phyloP scores from a whole-genome alignment of 2,797 vertebrate species.

The Eulemur mongoz region DNA sequence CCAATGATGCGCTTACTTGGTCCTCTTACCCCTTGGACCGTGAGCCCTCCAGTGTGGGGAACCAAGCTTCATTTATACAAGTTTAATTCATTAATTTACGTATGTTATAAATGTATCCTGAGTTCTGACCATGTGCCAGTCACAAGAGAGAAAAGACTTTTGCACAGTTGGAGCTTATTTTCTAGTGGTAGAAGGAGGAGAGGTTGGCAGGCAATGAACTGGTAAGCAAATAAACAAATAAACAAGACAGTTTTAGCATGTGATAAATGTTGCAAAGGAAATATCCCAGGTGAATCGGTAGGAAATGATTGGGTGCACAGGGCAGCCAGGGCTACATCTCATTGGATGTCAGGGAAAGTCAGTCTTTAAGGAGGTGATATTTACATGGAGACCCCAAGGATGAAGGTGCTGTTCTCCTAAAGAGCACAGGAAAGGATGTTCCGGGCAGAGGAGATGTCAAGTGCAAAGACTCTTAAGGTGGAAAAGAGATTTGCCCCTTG shows the following conservation, averaged over 20 bases:
- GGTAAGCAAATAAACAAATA: background rate
- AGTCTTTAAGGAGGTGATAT: background rate
- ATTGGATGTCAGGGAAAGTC: background rate
- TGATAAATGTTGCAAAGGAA: background rate
- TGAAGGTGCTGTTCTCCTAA: background rate
- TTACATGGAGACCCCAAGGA: background rate
- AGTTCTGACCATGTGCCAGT: background rate
- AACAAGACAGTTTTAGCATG: background rate
- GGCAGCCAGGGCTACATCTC: background rate
- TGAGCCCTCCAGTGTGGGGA: background rate
- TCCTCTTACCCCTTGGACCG: background rate
- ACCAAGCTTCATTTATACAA: background rate
- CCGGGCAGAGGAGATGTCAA: background rate
- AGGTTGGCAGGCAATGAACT: background rate
- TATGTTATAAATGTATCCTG: background rate
- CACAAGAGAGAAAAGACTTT: background rate
- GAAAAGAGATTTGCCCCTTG: background rate
- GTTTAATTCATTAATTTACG: background rate
- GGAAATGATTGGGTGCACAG: background rate
- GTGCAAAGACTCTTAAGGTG: background rate
- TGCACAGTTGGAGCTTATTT: background rate
- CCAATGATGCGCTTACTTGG: background rate
- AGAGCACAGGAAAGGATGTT: background rate
- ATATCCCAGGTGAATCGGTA: background rate
- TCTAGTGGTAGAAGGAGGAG: background rate